Conservation (phyloP, 2,888 invertebrate species). For the Dasypolia templi region DNA sequence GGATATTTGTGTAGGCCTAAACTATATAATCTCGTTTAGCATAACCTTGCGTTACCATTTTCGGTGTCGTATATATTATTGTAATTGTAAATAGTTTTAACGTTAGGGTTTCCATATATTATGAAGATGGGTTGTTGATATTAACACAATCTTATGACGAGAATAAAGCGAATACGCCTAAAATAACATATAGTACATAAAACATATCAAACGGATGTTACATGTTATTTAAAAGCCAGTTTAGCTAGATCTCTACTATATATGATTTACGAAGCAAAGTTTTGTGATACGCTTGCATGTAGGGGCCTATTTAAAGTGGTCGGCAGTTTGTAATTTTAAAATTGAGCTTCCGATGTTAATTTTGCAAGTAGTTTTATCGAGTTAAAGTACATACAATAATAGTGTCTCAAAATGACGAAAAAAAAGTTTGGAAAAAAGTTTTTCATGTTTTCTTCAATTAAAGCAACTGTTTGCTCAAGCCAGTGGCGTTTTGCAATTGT, state of each 20-base stretch:
- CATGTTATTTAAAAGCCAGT: conserved; percentile 73
- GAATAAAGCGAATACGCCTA: conserved; percentile 78
- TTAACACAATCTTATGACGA: conserved; percentile 82
- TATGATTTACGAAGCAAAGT: conserved; percentile 60
- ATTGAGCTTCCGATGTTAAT: conserved; percentile 85
- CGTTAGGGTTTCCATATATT: conserved; percentile 75
- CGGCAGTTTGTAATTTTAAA: conserved; percentile 72
- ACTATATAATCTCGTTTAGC: conserved; percentile 82
- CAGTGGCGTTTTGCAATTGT: conserved; percentile 70
- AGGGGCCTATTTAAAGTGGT: conserved; percentile 68
- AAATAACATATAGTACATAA: conserved; percentile 87
- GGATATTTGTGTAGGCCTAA: conserved; percentile 82
- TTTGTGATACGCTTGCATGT: conserved; percentile 55
- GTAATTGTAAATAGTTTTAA: conserved; percentile 77
- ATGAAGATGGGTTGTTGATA: conserved; percentile 77
- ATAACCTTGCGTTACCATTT: conserved; percentile 81
- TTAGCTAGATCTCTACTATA: conserved; percentile 64
- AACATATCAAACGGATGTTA: conserved; percentile 87
- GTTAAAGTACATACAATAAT: conserved; percentile 79
- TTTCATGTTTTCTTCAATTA: conserved; percentile 79
- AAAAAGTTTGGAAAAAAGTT: conserved; percentile 69
- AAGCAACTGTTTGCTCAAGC: conserved; percentile 87
- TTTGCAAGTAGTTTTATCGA: conserved; percentile 80
- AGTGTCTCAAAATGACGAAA: conserved; percentile 82
- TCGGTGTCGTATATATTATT: conserved; percentile 79